Percentiles rank a stretch among this genome's conserved stretches.
phyloP scores from a whole-genome alignment of 2,113 vertebrate genomes.

The Tiliqua scincoides region DNA sequence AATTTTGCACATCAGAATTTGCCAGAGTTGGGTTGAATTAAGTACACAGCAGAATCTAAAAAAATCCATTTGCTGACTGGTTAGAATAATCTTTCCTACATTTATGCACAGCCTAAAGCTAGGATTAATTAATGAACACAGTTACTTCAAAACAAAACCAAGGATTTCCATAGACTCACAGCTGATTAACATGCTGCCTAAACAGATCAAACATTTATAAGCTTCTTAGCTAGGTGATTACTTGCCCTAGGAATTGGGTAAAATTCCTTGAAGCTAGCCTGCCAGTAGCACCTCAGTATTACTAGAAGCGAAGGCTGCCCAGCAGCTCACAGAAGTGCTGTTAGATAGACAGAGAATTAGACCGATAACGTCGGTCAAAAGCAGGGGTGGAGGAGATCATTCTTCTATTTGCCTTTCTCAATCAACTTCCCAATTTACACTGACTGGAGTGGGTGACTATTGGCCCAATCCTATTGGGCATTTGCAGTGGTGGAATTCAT shows the following conservation, averaged over 20 bases:
- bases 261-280: not conserved
- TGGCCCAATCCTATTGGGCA: too few relatives aligned
- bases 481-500: not conserved
- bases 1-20: constrained; percentile 21
- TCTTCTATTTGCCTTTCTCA: not conserved
- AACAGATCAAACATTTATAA: constrained; percentile 47
- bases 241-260: constrained; percentile 28
- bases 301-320: not conserved
- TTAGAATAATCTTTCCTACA: not conserved
- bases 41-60: not conserved
- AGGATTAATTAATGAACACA: constrained; percentile 52
- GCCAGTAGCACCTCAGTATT: not conserved
- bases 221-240: constrained; percentile 26
- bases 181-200: constrained; percentile 49
- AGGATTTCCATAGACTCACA: constrained; percentile 30
- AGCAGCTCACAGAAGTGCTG: not conserved
- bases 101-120: constrained; percentile 28
- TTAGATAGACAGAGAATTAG: not conserved
- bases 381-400: not conserved
- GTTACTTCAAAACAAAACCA: not conserved
- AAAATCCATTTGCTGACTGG: constrained; percentile 45
- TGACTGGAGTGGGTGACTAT: too few relatives aligned
- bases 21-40: constrained; percentile 20
- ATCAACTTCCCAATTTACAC: not conserved
- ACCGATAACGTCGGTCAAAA: not conserved